phyloP scores from a whole-genome alignment of 1,140 invertebrate species.

The Centruroides vittatus region DNA sequence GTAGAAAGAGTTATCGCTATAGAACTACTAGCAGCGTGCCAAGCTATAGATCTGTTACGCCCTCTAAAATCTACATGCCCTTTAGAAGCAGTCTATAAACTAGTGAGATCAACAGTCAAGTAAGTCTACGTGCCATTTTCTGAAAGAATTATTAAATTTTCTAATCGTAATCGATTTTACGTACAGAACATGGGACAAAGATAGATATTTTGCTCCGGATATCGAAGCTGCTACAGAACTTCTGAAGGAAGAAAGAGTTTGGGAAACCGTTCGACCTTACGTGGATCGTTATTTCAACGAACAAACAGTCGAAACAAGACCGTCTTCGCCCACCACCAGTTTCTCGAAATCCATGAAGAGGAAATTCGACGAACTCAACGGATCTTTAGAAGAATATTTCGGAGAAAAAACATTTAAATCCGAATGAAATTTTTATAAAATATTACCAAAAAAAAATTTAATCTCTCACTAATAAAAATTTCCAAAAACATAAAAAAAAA shows the following conservation, averaged over 20 bases:
- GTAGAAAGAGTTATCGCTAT: constrained; percentile 54
- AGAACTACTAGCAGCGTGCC: constrained; percentile 52
- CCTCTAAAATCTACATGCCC: constrained; percentile 52
- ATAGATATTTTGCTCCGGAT: constrained; percentile 51
- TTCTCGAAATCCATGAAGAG: background rate
- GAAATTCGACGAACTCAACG: background rate
- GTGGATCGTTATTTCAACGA: constrained; percentile 16
- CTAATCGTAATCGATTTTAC: background rate
- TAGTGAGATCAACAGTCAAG: constrained; percentile 42
- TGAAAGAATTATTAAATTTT: too few relatives aligned
- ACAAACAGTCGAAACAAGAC: constrained; percentile 15
- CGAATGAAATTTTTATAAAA: too few relatives aligned
- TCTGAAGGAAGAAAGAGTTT: constrained; percentile 42
- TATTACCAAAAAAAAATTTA: too few relatives aligned
- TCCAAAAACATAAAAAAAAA: too few relatives aligned
- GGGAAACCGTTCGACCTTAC: constrained; percentile 31
- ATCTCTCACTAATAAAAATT: too few relatives aligned
- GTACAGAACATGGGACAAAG: constrained; percentile 43
- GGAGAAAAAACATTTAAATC: too few relatives aligned
- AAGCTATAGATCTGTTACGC: constrained; percentile 56
- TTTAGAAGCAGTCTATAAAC: constrained; percentile 48
- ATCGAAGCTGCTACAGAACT: constrained; percentile 44
- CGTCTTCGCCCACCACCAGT: constrained; percentile 17
- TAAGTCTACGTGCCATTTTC: constrained; percentile 14
- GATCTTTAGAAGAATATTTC: too few relatives aligned